Evolutionary conservation across 1,140 invertebrate genomes (phyloP).

Genomic region (Doryteuthis pealeii): DNA sequence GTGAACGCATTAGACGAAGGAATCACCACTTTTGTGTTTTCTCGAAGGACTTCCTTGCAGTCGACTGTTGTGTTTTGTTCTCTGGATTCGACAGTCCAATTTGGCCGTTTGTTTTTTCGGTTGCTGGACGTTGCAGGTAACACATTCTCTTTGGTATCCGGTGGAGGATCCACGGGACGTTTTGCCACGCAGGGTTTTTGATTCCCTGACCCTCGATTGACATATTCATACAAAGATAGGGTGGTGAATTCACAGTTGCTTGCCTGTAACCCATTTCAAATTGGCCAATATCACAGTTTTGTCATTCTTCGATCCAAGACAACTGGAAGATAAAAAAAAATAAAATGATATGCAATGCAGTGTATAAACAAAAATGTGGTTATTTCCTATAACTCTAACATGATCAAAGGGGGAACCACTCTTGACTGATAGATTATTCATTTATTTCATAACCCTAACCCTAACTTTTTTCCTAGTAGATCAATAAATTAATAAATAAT

Average conservation of each 20-base stretch:
- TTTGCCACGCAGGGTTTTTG: slow-evolving; percentile 25
- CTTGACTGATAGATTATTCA: background rate
- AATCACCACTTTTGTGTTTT: background rate
- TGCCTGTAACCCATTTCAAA: slow-evolving; percentile 85
- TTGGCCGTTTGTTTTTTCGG: background rate
- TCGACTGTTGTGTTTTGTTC: background rate
- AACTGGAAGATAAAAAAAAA: slow-evolving; percentile 67
- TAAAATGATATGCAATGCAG: too few species aligned
- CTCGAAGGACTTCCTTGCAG: background rate
- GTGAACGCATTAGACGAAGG: too few species aligned
- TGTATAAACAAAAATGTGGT: too few species aligned
- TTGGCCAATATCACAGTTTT: slow-evolving; percentile 78
- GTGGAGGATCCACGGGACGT: background rate
- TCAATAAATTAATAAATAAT: too few species aligned
- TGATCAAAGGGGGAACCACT: too few species aligned
- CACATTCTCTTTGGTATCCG: background rate
- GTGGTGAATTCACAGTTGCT: slow-evolving; percentile 72
- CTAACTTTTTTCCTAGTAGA: too few species aligned
- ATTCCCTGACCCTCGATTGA: slow-evolving; percentile 70
- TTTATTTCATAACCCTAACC: background rate
- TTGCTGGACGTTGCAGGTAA: background rate
- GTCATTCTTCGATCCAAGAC: slow-evolving; percentile 80
- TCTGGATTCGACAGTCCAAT: background rate
- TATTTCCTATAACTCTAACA: too few species aligned
- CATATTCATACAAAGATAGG: slow-evolving; percentile 79